phyloP scores from a whole-genome alignment of 2,888 invertebrate genomes.

The Nowickia ferox region DNA sequence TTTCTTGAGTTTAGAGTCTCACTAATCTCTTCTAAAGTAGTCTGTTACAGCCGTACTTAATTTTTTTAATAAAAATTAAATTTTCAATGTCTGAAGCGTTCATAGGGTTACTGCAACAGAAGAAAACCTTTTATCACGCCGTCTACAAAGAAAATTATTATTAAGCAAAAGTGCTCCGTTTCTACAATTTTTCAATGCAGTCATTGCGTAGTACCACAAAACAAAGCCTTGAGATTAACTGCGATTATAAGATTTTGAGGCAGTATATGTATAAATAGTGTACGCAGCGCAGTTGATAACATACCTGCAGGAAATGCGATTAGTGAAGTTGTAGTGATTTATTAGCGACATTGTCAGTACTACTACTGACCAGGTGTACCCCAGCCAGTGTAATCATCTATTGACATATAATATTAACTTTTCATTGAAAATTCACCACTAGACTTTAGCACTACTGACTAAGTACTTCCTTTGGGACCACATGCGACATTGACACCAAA shows the following conservation, averaged over 20 bases:
- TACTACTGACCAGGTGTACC: too few relatives aligned
- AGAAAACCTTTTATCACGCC: slow-evolving; percentile 56
- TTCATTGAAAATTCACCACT: too few relatives aligned
- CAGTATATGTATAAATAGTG: slow-evolving; percentile 8
- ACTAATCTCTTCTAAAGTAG: slow-evolving; percentile 24
- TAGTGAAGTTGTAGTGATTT: not conserved
- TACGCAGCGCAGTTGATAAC: not conserved
- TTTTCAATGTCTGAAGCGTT: slow-evolving; percentile 1
- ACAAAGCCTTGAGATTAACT: slow-evolving; percentile 44
- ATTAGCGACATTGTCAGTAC: not conserved
- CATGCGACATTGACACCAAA: too few relatives aligned
- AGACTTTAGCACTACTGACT: too few relatives aligned
- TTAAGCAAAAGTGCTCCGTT: slow-evolving; percentile 21
- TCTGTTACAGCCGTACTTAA: slow-evolving; percentile 22
- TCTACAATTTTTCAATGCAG: slow-evolving; percentile 13
- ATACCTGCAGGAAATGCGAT: not conserved
- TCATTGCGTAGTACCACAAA: slow-evolving; percentile 7
- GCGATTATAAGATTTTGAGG: slow-evolving; percentile 30
- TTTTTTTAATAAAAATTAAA: slow-evolving; percentile 22
- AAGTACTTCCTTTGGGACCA: too few relatives aligned
- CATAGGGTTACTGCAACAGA: slow-evolving; percentile 8
- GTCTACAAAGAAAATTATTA: slow-evolving; percentile 24
- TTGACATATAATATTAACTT: too few relatives aligned
- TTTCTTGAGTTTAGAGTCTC: not conserved
- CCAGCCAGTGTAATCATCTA: too few relatives aligned